Percentiles rank a stretch among this genome's conserved stretches.
These are phyloP conservation scores for Odiellus spinosus DNA, from an alignment of 2,888 invertebrate species.

Conservation along the genomic window DNA sequence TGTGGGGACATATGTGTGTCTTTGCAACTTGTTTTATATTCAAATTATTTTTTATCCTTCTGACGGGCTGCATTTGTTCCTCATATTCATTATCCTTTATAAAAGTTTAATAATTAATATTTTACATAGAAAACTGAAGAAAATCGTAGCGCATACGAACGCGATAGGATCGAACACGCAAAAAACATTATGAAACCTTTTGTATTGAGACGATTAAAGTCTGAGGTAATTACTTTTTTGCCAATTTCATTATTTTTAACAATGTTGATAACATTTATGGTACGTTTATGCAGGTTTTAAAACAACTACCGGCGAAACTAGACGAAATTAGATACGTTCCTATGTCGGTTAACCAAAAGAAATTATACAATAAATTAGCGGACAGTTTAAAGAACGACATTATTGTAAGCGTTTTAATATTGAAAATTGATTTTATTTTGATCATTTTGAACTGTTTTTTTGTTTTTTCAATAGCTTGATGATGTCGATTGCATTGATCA, in stretches of 20 bases:
- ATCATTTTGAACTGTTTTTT: too few relatives aligned
- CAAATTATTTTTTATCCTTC: too few relatives aligned
- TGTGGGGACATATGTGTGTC: too few relatives aligned
- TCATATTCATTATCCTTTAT: too few relatives aligned
- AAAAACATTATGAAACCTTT: slow-evolving; percentile 94
- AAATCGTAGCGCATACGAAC: slow-evolving; percentile 55
- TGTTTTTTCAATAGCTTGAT: too few relatives aligned
- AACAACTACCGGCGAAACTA: slow-evolving; percentile 64
- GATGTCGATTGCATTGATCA: too few relatives aligned
- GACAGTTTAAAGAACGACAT: slow-evolving; percentile 22
- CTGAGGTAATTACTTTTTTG: slow-evolving; percentile 5
- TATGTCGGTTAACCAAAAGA: slow-evolving; percentile 54
- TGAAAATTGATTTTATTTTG: too few relatives aligned
- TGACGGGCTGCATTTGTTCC: too few relatives aligned
- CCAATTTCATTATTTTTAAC: background rate
- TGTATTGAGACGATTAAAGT: slow-evolving; percentile 50
- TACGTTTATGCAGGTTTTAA: slow-evolving; percentile 26
- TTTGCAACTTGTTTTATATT: too few relatives aligned
- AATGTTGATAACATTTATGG: background rate
- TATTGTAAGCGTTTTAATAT: too few relatives aligned
- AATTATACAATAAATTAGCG: slow-evolving; percentile 54
- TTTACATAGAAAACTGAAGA: slow-evolving; percentile 13
- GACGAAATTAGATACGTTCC: slow-evolving; percentile 49
- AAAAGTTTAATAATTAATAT: too few relatives aligned
- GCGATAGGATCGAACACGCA: slow-evolving; percentile 75